These are phyloP conservation scores for Zaprionus capensis DNA, from an alignment of 1,140 invertebrate species.

Conservation along the genomic window DNA sequence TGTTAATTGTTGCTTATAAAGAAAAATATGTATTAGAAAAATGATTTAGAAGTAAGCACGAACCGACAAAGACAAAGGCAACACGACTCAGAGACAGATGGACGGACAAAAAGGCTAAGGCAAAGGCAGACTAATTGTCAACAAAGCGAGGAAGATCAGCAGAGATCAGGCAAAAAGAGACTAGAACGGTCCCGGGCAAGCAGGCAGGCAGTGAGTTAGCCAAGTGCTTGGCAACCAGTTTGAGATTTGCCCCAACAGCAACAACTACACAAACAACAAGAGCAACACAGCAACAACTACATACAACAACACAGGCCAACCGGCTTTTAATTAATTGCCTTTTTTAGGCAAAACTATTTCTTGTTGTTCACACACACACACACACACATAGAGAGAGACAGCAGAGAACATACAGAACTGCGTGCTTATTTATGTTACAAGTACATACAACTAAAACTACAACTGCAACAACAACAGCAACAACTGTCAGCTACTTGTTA, in stretches of 20 bases:
- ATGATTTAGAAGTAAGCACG: slow-evolving; percentile 57
- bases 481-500: slow-evolving; percentile 49
- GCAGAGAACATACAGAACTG: slow-evolving; percentile 27
- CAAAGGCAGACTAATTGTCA: slow-evolving; percentile 69
- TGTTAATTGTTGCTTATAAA: slow-evolving; percentile 66
- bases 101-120: slow-evolving; percentile 4
- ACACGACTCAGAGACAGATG: slow-evolving; percentile 6
- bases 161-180: slow-evolving; percentile 43
- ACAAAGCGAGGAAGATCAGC: slow-evolving; percentile 52
- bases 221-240: slow-evolving; percentile 65
- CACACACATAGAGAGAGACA: slow-evolving; percentile 1
- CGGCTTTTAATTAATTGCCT: slow-evolving; percentile 83
- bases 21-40: slow-evolving; percentile 66
- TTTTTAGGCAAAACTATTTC: slow-evolving; percentile 82
- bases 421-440: slow-evolving; percentile 49
- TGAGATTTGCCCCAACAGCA: slow-evolving; percentile 37
- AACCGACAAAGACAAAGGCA: slow-evolving; percentile 47
- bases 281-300: slow-evolving; percentile 37
- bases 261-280: slow-evolving; percentile 47
- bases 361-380: slow-evolving; percentile 49
- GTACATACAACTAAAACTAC: slow-evolving; percentile 32
- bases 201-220: slow-evolving; percentile 17
- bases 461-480: slow-evolving; percentile 26
- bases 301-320: slow-evolving; percentile 57
- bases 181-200: slow-evolving; percentile 52